These are phyloP conservation scores for Acromyrmex heyeri DNA, from an alignment of 1,140 invertebrate species.

Conservation along the genomic window DNA sequence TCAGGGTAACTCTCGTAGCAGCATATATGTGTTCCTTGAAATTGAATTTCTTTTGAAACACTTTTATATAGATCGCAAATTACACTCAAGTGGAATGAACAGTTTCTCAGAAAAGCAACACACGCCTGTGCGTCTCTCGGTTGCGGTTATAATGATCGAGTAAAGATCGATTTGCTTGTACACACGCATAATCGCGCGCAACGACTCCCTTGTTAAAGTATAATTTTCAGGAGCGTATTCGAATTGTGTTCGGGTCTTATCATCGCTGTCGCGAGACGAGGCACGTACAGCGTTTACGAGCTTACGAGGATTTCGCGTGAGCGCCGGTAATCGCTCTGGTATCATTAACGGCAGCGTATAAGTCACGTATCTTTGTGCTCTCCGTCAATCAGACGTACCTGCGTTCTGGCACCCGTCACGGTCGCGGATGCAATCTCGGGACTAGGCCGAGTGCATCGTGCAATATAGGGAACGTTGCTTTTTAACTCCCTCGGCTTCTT, in stretches of 20 bases:
- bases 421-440: conserved; percentile 36
- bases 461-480: conserved; percentile 33
- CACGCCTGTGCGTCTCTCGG: too few relatives aligned
- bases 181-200: conserved; percentile 26
- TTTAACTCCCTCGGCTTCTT: neutral
- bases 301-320: conserved; percentile 74
- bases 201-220: conserved; percentile 56
- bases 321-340: conserved; percentile 66
- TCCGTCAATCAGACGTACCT: conserved; percentile 49
- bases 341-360: conserved; percentile 69
- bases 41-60: conserved; percentile 23
- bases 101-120: conserved; percentile 13
- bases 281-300: conserved; percentile 63
- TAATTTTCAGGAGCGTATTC: conserved; percentile 43
- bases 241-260: conserved; percentile 46
- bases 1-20: neutral
- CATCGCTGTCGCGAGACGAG: conserved; percentile 31
- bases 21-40: conserved; percentile 8
- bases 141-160: conserved; percentile 18
- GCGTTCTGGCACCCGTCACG: conserved; percentile 51
- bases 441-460: conserved; percentile 41
- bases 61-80: conserved; percentile 9
- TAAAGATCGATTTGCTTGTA: conserved; percentile 39
- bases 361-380: conserved; percentile 63
- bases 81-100: neutral